phyloP scores from a whole-genome alignment of 2,888 invertebrate species.

The Latrodectus elegans region DNA sequence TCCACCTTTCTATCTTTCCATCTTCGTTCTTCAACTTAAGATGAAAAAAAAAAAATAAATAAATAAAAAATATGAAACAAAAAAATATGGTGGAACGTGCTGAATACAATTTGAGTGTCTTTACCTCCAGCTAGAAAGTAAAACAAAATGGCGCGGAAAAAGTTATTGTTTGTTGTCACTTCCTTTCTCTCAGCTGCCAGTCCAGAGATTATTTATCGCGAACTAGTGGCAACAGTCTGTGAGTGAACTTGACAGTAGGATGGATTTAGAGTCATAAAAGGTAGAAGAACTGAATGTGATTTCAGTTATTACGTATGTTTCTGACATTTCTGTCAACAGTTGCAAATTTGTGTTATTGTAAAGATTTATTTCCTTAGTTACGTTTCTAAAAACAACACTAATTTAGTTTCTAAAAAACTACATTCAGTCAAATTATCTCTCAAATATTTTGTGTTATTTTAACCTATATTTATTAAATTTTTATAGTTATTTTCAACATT shows the following conservation, averaged over 20 bases:
- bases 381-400: no score
- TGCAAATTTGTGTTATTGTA: background rate
- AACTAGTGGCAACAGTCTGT: conserved; percentile 45
- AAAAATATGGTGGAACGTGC: conserved; percentile 23
- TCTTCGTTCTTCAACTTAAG: background rate
- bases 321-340: background rate
- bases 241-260: conserved; percentile 30
- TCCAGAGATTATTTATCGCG: conserved; percentile 46
- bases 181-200: conserved; percentile 30
- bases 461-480: no score
- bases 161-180: conserved; percentile 45
- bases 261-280: conserved; percentile 28
- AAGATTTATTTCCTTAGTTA: background rate
- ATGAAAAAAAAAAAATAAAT: background rate
- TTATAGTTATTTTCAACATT: no score
- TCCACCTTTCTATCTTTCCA: background rate
- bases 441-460: no score
- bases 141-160: conserved; percentile 14
- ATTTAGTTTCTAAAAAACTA: no score
- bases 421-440: no score
- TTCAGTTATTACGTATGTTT: background rate
- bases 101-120: conserved; percentile 38
- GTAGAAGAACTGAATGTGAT: background rate
- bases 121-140: background rate
- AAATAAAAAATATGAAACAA: background rate